Evolutionary conservation across 2,113 vertebrate genomes (phyloP).

Genomic region (Nycticryphes semicollaris): DNA sequence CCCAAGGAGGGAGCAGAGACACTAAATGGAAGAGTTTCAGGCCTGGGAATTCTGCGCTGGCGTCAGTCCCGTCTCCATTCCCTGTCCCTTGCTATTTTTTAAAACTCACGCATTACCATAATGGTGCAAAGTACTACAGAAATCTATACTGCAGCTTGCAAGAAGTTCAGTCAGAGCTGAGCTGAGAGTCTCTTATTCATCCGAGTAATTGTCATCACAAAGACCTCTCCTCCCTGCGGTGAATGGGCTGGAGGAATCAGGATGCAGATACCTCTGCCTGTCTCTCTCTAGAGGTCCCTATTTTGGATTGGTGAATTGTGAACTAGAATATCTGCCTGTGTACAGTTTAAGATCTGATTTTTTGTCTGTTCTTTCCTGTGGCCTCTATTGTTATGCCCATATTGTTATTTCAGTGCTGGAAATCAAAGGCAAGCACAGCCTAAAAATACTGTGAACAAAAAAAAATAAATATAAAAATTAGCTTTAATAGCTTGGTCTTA

Average conservation of each 20-base stretch:
- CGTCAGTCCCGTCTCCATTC: background rate
- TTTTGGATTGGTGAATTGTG: background rate
- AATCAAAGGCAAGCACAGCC: background rate
- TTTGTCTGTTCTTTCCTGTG: background rate
- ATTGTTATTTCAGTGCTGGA: background rate
- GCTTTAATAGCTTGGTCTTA: constrained; percentile 11
- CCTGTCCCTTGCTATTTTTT: background rate
- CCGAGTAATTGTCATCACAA: background rate
- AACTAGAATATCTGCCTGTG: background rate
- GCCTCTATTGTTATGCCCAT: background rate
- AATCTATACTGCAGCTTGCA: background rate
- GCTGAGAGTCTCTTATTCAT: background rate
- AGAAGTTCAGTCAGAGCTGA: background rate
- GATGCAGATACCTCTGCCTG: background rate
- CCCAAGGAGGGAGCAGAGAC: background rate
- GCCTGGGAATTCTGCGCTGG: background rate
- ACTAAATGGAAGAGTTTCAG: background rate
- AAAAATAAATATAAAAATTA: background rate
- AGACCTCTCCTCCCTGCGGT: background rate
- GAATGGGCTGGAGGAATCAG: background rate
- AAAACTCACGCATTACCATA: background rate
- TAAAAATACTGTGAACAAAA: background rate
- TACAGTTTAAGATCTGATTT: background rate
- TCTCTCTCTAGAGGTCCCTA: background rate
- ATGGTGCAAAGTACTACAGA: background rate